Evolutionary conservation across 2,888 invertebrate species (phyloP).

Genomic region (Apamea monoglypha): DNA sequence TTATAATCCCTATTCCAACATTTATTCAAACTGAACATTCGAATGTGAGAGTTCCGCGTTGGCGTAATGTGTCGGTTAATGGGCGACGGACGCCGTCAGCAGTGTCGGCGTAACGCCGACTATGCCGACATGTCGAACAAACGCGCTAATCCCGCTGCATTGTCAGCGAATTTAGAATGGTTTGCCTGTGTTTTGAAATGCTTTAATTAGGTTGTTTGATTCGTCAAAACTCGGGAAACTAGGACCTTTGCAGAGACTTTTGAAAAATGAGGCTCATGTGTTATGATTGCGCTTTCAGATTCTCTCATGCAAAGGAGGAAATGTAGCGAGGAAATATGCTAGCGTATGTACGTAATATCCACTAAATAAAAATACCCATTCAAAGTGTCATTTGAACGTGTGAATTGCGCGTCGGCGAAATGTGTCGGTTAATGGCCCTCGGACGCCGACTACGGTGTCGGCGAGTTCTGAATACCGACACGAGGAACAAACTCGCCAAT

Average conservation of each 20-base stretch:
- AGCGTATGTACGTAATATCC: constrained; percentile 44
- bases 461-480: constrained; percentile 55
- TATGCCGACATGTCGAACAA: constrained; percentile 49
- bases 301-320: constrained; percentile 23
- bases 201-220: constrained; percentile 8
- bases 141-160: constrained; percentile 45
- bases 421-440: constrained; percentile 59
- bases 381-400: constrained; percentile 61
- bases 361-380: constrained; percentile 65
- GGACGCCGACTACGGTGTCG: constrained; percentile 58
- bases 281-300: constrained; percentile 19
- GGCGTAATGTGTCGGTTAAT: constrained; percentile 47
- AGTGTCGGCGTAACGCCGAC: constrained; percentile 42
- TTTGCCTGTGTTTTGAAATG: constrained; percentile 46
- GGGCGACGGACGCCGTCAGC: constrained; percentile 32
- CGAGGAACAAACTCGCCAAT: constrained; percentile 55
- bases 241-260: neutral
- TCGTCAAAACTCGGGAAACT: neutral
- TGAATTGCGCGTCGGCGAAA: constrained; percentile 60
- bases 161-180: constrained; percentile 44
- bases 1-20: constrained; percentile 42
- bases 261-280: neutral
- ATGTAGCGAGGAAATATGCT: constrained; percentile 47
- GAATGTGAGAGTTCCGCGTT: constrained; percentile 21
- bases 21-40: constrained; percentile 43